Evolutionary conservation across 2,113 vertebrate genomes (phyloP).

Genomic region (Canis aureus): DNA sequence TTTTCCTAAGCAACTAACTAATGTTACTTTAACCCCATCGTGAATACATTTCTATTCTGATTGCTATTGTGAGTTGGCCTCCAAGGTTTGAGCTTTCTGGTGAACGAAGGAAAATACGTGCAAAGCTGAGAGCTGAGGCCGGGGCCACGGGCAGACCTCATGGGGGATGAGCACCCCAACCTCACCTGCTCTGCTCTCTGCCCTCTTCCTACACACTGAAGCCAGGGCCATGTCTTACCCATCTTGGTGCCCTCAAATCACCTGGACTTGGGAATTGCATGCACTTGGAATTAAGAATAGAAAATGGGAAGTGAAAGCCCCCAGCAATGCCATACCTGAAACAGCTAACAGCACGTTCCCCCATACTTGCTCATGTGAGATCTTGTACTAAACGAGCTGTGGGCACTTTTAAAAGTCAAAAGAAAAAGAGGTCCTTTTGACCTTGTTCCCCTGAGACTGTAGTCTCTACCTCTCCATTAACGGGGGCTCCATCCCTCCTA

Average conservation of each 20-base stretch:
- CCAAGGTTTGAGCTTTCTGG: not conserved
- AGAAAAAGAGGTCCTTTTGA: not conserved
- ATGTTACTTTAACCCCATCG: not conserved
- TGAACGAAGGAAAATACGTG: not conserved
- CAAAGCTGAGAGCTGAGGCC: not conserved
- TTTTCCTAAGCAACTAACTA: not conserved
- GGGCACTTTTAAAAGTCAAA: not conserved
- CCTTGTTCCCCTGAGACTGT: not conserved
- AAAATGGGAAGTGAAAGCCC: not conserved
- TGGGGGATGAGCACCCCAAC: accelerated
- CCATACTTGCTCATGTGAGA: not conserved
- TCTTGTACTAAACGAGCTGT: not conserved
- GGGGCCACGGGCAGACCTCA: not conserved
- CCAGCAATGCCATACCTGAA: not conserved
- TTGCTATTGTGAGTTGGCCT: not conserved
- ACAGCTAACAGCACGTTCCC: not conserved
- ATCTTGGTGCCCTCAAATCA: not conserved
- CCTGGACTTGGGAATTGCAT: not conserved
- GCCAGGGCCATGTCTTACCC: not conserved
- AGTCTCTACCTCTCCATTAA: not conserved
- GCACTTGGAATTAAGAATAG: not conserved
- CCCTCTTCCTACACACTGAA: not conserved
- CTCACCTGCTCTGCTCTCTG: not conserved
- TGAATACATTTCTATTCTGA: not conserved
- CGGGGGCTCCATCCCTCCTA: not conserved